phyloP scores from a whole-genome alignment of 30 jellyfish, hydroid and myxozoan species.

The Aurelia aurita complex sp. Pacific region DNA sequence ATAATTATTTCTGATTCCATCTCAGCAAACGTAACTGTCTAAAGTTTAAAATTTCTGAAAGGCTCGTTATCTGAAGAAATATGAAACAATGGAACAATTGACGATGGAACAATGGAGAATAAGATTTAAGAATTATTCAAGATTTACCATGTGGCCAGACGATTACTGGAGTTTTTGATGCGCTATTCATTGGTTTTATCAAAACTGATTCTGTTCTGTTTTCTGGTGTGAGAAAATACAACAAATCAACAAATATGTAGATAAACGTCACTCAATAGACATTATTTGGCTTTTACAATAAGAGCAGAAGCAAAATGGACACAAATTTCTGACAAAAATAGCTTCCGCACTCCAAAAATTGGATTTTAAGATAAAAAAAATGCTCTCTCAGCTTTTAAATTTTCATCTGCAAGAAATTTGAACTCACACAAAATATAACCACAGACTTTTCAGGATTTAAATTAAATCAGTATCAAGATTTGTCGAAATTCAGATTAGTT shows the following conservation, averaged over 20 bases:
- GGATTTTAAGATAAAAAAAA: too few species aligned
- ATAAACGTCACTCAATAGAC: too few species aligned
- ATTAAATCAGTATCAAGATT: too few species aligned
- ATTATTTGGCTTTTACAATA: too few species aligned
- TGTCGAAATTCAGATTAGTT: too few species aligned
- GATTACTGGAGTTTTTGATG: constrained; percentile 39
- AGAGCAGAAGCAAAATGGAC: too few species aligned
- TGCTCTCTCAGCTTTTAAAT: too few species aligned
- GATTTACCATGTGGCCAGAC: constrained; percentile 37
- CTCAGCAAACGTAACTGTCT: background rate
- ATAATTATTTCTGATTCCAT: background rate
- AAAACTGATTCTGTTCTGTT: constrained; percentile 1
- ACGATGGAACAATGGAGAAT: background rate
- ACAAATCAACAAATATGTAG: background rate
- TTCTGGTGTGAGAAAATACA: background rate
- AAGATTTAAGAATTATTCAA: background rate
- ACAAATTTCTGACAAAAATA: too few species aligned
- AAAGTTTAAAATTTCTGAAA: background rate
- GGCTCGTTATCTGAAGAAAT: background rate
- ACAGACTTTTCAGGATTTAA: too few species aligned
- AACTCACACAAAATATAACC: too few species aligned
- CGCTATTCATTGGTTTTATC: background rate
- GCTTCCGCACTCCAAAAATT: too few species aligned
- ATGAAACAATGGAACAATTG: background rate
- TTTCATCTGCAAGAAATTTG: too few species aligned